Evolutionary conservation across 2,797 vertebrate genomes (phyloP), one percentile per base, ranked within the genome.

Genomic region (Aulostomus chinensis): DNA sequence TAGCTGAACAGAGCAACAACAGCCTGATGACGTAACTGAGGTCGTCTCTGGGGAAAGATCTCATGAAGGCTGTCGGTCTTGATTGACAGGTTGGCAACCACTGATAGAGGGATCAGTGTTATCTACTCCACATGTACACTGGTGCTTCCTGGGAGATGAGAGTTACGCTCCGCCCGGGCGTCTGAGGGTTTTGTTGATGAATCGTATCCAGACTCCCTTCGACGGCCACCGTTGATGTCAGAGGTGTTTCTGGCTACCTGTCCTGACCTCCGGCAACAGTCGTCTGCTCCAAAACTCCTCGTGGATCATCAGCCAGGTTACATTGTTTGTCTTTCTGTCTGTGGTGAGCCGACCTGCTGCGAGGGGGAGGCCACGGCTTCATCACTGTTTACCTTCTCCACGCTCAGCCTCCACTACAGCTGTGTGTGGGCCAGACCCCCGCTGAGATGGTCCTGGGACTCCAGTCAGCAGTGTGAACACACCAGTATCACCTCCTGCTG

Each of bases 391-490:
- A 83, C 78, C 51, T 84, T 86, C 64, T 73, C 65, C 76, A 59
- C 31, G 80, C 77, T 78, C 15, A 45, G 66, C 64, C 74, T 77
- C 36, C 35, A 36, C 66, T 58, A 56, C 63, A 81, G 68, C 79
- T 68, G 83, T 86, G 85, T 89, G 87, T 89, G 87, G 87, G 73
- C 86, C 67, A 15, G 72, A 73, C 75, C 78, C 83, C 75, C 61
- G 3, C 62, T 2, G 65, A 76, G 79, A 49, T 0, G 16, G 41
- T 50, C 28, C 18, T 57, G 68, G 58, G 81, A 58, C 69, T 49
- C 68, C 81, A 64, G 72, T 80, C 80, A 68, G 72, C 78, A 13
- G 63, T 47, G 64, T 39, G 79, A 67, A 67, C 69, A 64, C 73
- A 53, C 22, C 57, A 39, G 13, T 25, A 51, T 72, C 58, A 15